A percentile compares a stretch with the other conserved stretches of the same genome.
These are phyloP conservation scores for Hippasteria phrygiana DNA, from an alignment of 53 echinoderm and acorn worm genomes.

Conservation along the genomic window DNA sequence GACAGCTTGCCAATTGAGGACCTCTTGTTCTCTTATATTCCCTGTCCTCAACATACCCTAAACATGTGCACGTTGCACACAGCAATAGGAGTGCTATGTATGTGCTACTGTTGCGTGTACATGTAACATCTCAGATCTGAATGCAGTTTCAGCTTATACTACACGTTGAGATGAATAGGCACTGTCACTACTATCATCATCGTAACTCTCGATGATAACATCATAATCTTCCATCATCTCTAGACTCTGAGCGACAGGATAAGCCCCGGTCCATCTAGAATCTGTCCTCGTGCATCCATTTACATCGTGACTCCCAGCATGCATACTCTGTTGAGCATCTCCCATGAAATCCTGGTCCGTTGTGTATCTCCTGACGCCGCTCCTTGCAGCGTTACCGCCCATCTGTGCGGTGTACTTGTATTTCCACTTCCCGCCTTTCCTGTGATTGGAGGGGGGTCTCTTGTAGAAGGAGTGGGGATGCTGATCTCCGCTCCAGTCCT, in stretches of 20 bases:
- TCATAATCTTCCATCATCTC: slow-evolving; percentile 45
- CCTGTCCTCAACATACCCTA: too few relatives aligned
- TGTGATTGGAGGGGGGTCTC: neutral
- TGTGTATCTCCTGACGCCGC: slow-evolving; percentile 19
- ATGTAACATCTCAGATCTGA: neutral
- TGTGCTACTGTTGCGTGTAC: too few relatives aligned
- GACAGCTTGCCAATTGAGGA: too few relatives aligned
- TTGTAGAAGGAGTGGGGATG: slow-evolving; percentile 40
- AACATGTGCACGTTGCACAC: too few relatives aligned
- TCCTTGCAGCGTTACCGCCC: neutral
- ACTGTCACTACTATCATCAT: slow-evolving; percentile 27
- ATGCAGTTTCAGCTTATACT: neutral
- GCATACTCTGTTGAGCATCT: neutral
- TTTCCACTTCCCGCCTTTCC: slow-evolving; percentile 25
- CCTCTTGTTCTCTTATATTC: too few relatives aligned
- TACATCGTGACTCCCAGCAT: neutral
- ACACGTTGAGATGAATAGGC: neutral
- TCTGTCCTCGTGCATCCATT: neutral
- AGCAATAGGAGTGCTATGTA: too few relatives aligned
- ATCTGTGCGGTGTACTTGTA: neutral
- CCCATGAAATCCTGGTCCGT: slow-evolving; percentile 53
- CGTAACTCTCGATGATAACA: slow-evolving; percentile 60
- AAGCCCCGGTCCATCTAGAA: neutral
- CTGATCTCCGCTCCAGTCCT: neutral
- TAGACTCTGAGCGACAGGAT: slow-evolving; percentile 6